A percentile compares a stretch with the other conserved stretches of the same genome.
These are phyloP conservation scores for Dryoscopus gambensis DNA, from an alignment of 2,113 vertebrate species.

Conservation along the genomic window DNA sequence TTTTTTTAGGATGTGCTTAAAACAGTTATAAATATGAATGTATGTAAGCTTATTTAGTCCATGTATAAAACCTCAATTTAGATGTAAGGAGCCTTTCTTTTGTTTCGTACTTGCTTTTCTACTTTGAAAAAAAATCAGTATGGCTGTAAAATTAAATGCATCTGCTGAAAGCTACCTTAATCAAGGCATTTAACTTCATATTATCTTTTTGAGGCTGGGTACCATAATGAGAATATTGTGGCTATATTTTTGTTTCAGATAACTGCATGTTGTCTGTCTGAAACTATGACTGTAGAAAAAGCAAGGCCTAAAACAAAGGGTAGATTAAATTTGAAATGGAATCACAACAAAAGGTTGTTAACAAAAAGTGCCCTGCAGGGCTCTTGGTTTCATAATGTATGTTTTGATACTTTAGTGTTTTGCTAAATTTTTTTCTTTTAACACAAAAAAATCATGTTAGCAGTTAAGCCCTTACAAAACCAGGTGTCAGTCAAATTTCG, in stretches of 20 bases:
- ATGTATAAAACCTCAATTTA: neutral
- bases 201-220: neutral
- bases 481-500: neutral
- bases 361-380: neutral
- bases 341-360: neutral
- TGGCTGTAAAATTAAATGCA: neutral
- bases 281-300: slow-evolving; percentile 23
- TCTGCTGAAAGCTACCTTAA: neutral
- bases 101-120: neutral
- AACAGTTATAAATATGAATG: neutral
- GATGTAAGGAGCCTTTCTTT: neutral
- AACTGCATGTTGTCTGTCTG: slow-evolving; percentile 41
- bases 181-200: neutral
- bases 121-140: neutral
- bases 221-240: slow-evolving; percentile 27
- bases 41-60: neutral
- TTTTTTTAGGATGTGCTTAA: neutral
- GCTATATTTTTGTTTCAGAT: slow-evolving; percentile 26
- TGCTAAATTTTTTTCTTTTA: neutral
- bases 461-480: neutral
- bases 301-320: neutral
- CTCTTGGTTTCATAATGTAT: neutral
- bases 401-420: neutral
- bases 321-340: slow-evolving; percentile 40
- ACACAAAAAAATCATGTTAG: neutral